Conservation (phyloP, 1,140 invertebrate genomes). For the Manduca sexta region DNA sequence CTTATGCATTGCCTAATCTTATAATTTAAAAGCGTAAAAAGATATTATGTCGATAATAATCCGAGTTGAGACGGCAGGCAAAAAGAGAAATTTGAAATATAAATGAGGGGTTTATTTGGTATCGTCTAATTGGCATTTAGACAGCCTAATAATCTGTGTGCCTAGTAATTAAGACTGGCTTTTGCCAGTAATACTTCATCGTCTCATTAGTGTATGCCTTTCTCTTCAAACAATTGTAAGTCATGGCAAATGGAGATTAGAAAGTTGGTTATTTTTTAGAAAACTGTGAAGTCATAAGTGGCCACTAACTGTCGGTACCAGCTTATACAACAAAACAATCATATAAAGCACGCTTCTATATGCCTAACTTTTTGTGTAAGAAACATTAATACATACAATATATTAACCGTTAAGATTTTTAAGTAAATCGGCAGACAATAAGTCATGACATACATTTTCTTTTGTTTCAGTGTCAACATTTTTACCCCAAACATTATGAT, state of each 20-base stretch:
- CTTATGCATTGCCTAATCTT: not conserved
- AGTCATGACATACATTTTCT: conserved; percentile 17
- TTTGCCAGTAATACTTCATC: conserved; percentile 14
- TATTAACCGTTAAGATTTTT: not conserved
- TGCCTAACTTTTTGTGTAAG: too few species aligned
- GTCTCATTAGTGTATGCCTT: conserved; percentile 27
- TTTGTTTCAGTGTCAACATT: conserved; percentile 72
- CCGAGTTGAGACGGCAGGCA: not conserved
- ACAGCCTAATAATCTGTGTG: conserved; percentile 18
- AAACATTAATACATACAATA: too few species aligned
- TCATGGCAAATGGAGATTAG: conserved; percentile 16
- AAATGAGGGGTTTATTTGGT: conserved; percentile 4
- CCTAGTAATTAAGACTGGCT: conserved; percentile 21
- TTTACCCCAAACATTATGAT: conserved; percentile 73
- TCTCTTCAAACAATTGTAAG: conserved; percentile 36
- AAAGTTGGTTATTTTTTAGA: conserved; percentile 19
- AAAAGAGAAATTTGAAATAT: not conserved
- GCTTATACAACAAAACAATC: not conserved
- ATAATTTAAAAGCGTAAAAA: not conserved
- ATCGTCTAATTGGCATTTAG: conserved; percentile 19
- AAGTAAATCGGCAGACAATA: not conserved
- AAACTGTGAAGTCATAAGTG: not conserved
- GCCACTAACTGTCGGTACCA: not conserved
- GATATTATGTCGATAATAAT: not conserved
- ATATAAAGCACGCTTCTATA: not conserved